Conservation (phyloP, 2,888 invertebrate genomes). For the Stenodera caucasica region DNA sequence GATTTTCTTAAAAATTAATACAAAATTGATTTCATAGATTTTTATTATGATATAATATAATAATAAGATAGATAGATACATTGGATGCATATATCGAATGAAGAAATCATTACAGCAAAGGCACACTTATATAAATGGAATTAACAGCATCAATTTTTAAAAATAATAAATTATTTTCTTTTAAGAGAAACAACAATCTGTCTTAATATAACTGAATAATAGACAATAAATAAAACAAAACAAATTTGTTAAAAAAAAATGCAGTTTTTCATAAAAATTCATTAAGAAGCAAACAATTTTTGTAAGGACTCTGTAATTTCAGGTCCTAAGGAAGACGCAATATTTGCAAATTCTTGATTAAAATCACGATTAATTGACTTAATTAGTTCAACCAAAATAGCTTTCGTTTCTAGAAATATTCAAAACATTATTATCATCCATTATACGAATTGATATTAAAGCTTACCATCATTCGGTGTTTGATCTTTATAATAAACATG, state of each 20-base stretch:
- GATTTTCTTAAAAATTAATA: neutral
- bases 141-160: neutral
- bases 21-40: neutral
- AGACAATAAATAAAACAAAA: conserved; percentile 20
- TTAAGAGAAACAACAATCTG: neutral
- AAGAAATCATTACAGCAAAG: conserved; percentile 1
- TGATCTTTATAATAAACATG: conserved; percentile 63
- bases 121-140: conserved; percentile 11
- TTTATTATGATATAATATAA: neutral
- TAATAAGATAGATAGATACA: neutral
- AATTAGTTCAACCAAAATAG: conserved; percentile 58
- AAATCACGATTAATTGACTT: conserved; percentile 62
- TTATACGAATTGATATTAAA: neutral
- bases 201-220: conserved; percentile 15
- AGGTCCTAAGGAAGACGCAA: conserved; percentile 54
- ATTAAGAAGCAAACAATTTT: conserved; percentile 30
- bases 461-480: conserved; percentile 58
- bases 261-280: neutral
- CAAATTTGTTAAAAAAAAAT: conserved; percentile 9
- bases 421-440: neutral
- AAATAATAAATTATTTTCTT: too few relatives aligned
- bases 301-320: conserved; percentile 48
- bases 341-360: conserved; percentile 59
- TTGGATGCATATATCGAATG: neutral
- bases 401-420: conserved; percentile 55